Percentiles rank a stretch among this genome's conserved stretches.
These are phyloP conservation scores for Gnathonemus longibarbis DNA, from an alignment of 2,113 vertebrate species.

Conservation along the genomic window DNA sequence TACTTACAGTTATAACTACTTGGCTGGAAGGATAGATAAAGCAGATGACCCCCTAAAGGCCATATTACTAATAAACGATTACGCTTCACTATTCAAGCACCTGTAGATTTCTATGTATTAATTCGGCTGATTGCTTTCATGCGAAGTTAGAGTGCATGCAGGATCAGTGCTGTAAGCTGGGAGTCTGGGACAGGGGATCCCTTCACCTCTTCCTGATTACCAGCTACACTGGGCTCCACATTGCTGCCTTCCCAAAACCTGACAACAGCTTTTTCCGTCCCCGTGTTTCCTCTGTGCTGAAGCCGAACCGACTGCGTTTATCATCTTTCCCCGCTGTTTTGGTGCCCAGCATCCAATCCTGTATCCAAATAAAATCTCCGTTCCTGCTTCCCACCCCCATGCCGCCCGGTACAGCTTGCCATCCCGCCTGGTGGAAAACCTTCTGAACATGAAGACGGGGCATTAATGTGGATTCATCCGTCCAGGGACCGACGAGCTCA, in stretches of 20 bases:
- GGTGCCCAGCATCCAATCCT: background rate
- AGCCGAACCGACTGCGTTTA: background rate
- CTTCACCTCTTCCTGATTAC: background rate
- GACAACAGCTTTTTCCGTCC: background rate
- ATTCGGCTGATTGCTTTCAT: background rate
- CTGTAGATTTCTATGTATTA: background rate
- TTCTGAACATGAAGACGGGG: background rate
- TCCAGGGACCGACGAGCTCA: background rate
- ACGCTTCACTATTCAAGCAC: background rate
- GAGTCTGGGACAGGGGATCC: background rate
- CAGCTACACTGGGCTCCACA: background rate
- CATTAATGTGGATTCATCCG: background rate
- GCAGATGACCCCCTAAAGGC: background rate
- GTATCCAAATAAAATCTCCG: background rate
- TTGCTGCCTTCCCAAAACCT: background rate
- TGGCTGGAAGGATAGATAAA: background rate
- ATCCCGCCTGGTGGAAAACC: background rate
- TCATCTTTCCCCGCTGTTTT: background rate
- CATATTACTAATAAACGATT: background rate
- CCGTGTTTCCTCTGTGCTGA: background rate
- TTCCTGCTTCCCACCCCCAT: background rate
- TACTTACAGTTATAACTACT: background rate
- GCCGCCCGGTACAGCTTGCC: background rate
- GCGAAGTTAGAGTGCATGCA: background rate
- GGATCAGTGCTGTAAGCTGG: background rate